phyloP scores from a whole-genome alignment of 2,888 invertebrate genomes.

The Ectobius pallidus region DNA sequence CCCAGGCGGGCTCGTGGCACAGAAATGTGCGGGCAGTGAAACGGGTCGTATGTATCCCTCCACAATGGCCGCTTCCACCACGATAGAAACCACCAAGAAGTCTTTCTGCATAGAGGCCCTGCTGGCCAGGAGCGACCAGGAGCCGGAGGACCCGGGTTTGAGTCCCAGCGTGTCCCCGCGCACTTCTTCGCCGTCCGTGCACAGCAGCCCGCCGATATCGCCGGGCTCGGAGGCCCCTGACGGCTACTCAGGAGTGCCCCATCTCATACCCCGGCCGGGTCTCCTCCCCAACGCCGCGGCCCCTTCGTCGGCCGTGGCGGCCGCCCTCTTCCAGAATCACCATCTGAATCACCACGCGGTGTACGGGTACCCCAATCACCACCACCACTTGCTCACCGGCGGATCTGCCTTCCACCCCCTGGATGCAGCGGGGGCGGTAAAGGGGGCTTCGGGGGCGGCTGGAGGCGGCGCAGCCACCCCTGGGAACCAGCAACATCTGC shows the following conservation, averaged over 20 bases:
- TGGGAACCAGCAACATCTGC: conserved; percentile 59
- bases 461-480: conserved; percentile 43
- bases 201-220: conserved; percentile 77
- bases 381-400: conserved; percentile 49
- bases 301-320: conserved; percentile 39
- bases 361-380: conserved; percentile 51
- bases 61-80: conserved; percentile 32
- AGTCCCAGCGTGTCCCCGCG: conserved; percentile 53
- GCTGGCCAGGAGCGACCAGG: conserved; percentile 61
- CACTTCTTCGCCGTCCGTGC: conserved; percentile 46
- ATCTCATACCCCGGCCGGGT: conserved; percentile 58
- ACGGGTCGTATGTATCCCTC: too few species aligned
- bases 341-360: conserved; percentile 58
- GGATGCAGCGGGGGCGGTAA: conserved; percentile 52
- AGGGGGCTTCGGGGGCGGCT: conserved; percentile 53
- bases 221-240: conserved; percentile 73
- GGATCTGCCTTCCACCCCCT: conserved; percentile 63
- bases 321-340: conserved; percentile 57
- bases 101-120: conserved; percentile 92
- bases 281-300: conserved; percentile 52
- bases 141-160: conserved; percentile 44
- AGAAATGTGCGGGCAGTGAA: too few species aligned
- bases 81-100: conserved; percentile 58
- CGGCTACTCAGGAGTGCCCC: conserved; percentile 25
- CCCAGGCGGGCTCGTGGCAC: too few species aligned